Percentiles rank a stretch among this genome's conserved stretches.
phyloP scores from a whole-genome alignment of 2,888 invertebrate species.

The Thalpophila matura region DNA sequence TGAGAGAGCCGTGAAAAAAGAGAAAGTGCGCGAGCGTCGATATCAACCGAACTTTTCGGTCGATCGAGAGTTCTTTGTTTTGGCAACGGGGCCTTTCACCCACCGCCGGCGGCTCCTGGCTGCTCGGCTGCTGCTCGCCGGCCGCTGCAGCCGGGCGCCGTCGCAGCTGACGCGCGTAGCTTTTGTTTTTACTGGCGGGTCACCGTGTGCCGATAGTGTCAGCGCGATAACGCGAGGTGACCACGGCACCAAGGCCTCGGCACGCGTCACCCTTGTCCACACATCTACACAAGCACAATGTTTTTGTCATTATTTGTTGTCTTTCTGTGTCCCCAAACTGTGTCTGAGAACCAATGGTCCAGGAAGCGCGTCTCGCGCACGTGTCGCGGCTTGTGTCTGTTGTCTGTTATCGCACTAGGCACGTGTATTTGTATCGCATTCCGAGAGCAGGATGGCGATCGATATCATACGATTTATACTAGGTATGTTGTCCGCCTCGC shows the following conservation, averaged over 20 bases:
- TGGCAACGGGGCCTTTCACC: conserved; percentile 75
- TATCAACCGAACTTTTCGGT: conserved; percentile 79
- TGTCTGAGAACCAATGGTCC: conserved; percentile 19
- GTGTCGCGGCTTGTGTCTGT: conserved; percentile 47
- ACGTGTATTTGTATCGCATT: conserved; percentile 57
- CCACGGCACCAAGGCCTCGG: conserved; percentile 31
- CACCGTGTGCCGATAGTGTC: conserved; percentile 53
- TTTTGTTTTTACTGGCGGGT: conserved; percentile 51
- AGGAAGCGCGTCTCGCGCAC: conserved; percentile 40
- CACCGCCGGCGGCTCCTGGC: conserved; percentile 38
- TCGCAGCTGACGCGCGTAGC: conserved; percentile 11
- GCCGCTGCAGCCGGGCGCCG: background rate
- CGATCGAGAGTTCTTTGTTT: conserved; percentile 82
- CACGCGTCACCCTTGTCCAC: conserved; percentile 25
- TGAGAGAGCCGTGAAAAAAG: conserved; percentile 76
- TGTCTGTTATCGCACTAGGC: conserved; percentile 49
- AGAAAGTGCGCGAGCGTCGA: conserved; percentile 85
- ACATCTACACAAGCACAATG: conserved; percentile 17
- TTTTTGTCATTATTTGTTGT: conserved; percentile 11
- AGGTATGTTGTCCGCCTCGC: conserved; percentile 7
- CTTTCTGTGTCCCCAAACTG: conserved; percentile 24
- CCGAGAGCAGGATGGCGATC: conserved; percentile 45
- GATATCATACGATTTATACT: conserved; percentile 31
- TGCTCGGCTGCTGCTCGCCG: background rate
- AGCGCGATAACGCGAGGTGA: conserved; percentile 60